Conservation (phyloP, 2,888 invertebrate genomes). For the Erynnis tages region DNA sequence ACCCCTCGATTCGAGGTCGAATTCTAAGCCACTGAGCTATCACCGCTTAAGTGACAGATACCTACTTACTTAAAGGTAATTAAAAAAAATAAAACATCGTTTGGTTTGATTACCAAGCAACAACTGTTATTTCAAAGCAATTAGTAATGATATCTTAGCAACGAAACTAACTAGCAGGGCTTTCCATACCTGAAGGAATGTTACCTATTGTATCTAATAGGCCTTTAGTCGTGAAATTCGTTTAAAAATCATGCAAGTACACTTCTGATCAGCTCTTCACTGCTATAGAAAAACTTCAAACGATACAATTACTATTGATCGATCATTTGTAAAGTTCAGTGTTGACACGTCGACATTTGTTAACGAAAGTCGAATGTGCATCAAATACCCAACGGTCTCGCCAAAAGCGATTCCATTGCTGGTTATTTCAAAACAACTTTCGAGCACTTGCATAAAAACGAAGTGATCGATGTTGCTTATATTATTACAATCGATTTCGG, state of each 20-base stretch:
- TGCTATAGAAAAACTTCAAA: neutral
- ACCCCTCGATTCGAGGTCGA: too few relatives aligned
- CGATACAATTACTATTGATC: conserved; percentile 22
- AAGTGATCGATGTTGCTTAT: neutral
- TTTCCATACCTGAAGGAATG: too few relatives aligned
- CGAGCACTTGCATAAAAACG: neutral
- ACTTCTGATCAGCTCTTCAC: neutral
- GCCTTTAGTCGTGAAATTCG: neutral
- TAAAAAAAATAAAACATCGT: too few relatives aligned
- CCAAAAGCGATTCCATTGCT: conserved; percentile 5
- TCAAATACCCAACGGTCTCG: neutral
- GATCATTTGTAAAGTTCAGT: conserved; percentile 19
- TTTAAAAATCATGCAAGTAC: neutral
- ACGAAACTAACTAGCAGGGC: too few relatives aligned
- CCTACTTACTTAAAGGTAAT: too few relatives aligned
- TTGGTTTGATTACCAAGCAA: too few relatives aligned
- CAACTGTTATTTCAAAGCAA: too few relatives aligned
- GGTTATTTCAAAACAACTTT: neutral
- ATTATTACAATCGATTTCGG: neutral
- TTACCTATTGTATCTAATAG: too few relatives aligned
- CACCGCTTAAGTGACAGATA: too few relatives aligned
- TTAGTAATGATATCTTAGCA: too few relatives aligned
- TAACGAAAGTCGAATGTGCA: neutral
- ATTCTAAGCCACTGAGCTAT: too few relatives aligned
- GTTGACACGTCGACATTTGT: conserved; percentile 15